Base-by-base conservation (phyloP, 53 echinoderm and acorn worm species). In the Henricia sp. region DNA sequence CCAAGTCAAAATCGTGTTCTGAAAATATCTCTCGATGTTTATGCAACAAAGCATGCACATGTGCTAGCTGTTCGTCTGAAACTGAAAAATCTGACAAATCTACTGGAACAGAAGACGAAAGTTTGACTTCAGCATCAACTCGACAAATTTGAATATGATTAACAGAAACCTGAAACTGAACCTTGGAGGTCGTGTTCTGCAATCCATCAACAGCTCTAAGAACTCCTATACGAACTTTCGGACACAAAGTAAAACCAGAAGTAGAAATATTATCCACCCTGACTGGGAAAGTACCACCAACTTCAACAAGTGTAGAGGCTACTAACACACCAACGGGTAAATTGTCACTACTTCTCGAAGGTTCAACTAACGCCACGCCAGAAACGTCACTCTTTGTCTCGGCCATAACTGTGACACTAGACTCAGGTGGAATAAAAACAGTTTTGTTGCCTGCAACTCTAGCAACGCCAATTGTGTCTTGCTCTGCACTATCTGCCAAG, bases 221-320 rank as follows among this genome's bases (percentile, higher is more conserved):
- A 6, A 68, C 68, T 41, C 68, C 68, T 4, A 68, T 39, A 8
- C 68, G 34, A 5, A 43, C 43, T 3, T 41, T 39, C 4, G 68
- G 68, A 19, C 42, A 9, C 25, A 68, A 19, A 6, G 24, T 42
- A 41, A 40, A 68, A 2, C 43, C 68, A 40, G 68, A 68, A 23
- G 39, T 38, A 57, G 75, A 56, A 36, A 74, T 55, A 27, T 74
- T 74, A 41, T 74, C 55, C 11, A 74, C 57, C 13, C 75, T 12
- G 1, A 74, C 57, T 2, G 56, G 75, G 41, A 74, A 74, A 12
- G 57, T 56, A 3, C 26, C 38, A 10, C 27, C 75, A 6, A 74
- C 23, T 30, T 39, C 19, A 11, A 74, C 57, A 1, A 74, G 26
- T 37, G 75, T 56, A 9, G 75, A 74, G 2, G 75, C 57, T 40